Evolutionary conservation across 2,797 vertebrate species (phyloP).

Genomic region (Phaenicophaeus curvirostris): DNA sequence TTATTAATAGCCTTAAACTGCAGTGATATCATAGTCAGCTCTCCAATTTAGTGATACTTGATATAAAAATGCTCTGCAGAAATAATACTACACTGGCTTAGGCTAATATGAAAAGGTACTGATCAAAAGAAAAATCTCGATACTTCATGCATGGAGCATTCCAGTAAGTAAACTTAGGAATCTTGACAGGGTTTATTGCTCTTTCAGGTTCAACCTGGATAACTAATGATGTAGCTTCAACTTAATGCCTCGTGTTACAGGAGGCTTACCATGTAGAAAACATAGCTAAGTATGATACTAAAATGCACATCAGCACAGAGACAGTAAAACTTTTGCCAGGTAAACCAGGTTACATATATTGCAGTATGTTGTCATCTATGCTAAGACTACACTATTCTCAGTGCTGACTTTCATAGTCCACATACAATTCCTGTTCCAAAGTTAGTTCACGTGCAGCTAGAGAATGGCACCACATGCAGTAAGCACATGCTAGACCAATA

Average conservation of each 20-base stretch:
- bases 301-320: neutral
- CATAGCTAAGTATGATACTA: neutral
- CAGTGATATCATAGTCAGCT: neutral
- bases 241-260: neutral
- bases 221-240: neutral
- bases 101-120: slow-evolving; percentile 9
- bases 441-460: neutral
- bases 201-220: neutral
- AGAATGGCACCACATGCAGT: neutral
- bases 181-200: neutral
- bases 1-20: slow-evolving; percentile 43
- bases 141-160: neutral
- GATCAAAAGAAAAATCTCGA: slow-evolving; percentile 12
- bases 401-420: neutral
- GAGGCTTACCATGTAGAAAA: neutral
- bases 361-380: accelerated
- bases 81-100: neutral
- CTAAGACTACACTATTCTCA: neutral
- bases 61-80: neutral
- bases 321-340: neutral
- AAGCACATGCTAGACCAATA: neutral
- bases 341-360: neutral
- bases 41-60: neutral
- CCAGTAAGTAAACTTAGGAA: neutral
- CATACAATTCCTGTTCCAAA: neutral